Evolutionary conservation across 2,113 vertebrate genomes (phyloP), one percentile per base, ranked within the genome.

Genomic region (Oreotrochilus melanogaster): DNA sequence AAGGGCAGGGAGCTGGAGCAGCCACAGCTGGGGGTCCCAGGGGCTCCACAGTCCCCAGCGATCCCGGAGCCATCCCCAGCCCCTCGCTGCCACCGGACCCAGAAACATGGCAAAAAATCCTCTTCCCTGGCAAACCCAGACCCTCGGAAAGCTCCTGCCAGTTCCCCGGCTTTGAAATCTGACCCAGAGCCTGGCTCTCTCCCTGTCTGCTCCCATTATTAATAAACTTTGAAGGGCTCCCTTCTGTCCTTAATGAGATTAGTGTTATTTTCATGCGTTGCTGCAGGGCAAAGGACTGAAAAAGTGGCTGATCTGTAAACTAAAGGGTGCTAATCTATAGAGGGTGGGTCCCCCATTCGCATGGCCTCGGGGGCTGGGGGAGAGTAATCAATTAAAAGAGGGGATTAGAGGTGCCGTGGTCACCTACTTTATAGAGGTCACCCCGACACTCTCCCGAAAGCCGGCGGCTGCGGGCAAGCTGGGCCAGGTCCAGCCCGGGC

Each of bases 181-280:
- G 92, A 97, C 97, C 92, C 93, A 94, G 95, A 91, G 84, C 75
- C 78, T 19, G 33, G 88, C 95, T 88, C 94, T 89, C 79, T 93
- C 95, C 91, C 93, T 96, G 95, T 97, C 97, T 96, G 91, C 83
- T 96, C 95, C 96, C 92, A 91, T 96, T 96, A 97, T 97, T 97
- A 97, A 97, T 97, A 97, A 96, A 96, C 96, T 95, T 95, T 91
- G 97, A 97, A 97, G 95, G 95, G 92, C 93, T 96, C 95, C 95
- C 95, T 97, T 97, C 97, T 97, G 95, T 83, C 97, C 96, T 90
- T 97, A 97, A 97, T 97, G 97, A 97, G 97, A 97, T 97, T 97
- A 97, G 97, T 96, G 96, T 96, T 95, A 96, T 96, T 97, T 97
- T 96, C 96, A 96, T 97, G 96, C 94, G 43, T 96, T 92, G 96